A percentile compares a stretch with the other conserved stretches of the same genome.
phyloP scores from a whole-genome alignment of 1,140 invertebrate genomes.

The Papilio machaon region DNA sequence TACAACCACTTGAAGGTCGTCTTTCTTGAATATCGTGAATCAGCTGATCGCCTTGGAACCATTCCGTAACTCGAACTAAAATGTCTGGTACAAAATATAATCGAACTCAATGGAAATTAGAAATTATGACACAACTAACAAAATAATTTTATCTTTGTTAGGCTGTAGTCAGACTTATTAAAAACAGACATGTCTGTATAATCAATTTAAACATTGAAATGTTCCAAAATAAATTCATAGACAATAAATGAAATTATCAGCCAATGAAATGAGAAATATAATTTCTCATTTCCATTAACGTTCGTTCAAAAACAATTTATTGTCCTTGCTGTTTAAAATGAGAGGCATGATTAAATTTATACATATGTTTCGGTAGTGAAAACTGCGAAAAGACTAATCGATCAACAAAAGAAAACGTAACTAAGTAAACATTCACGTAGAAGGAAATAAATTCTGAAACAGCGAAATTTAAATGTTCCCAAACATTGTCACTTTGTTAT shows the following conservation, averaged over 20 bases:
- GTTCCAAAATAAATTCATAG: no score
- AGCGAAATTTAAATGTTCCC: neutral
- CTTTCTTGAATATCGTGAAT: conserved; percentile 24
- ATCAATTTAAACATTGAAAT: no score
- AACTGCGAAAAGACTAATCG: neutral
- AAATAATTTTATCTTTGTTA: no score
- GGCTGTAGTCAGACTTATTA: no score
- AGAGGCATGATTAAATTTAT: no score
- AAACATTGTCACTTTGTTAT: neutral
- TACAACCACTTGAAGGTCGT: neutral
- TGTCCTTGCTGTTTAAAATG: no score
- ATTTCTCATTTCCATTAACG: no score
- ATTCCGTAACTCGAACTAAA: conserved; percentile 5
- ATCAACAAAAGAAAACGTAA: neutral
- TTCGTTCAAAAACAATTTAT: no score
- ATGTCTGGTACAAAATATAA: neutral
- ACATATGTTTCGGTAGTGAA: neutral
- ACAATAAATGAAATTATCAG: no score
- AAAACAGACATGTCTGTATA: no score
- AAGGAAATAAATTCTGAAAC: neutral
- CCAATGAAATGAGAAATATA: no score
- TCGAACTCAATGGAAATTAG: neutral
- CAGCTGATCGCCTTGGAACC: conserved; percentile 5
- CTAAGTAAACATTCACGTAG: neutral
- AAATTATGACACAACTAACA: no score